Evolutionary conservation across 1,140 invertebrate genomes (phyloP).

Genomic region (Drosophila santomea): DNA sequence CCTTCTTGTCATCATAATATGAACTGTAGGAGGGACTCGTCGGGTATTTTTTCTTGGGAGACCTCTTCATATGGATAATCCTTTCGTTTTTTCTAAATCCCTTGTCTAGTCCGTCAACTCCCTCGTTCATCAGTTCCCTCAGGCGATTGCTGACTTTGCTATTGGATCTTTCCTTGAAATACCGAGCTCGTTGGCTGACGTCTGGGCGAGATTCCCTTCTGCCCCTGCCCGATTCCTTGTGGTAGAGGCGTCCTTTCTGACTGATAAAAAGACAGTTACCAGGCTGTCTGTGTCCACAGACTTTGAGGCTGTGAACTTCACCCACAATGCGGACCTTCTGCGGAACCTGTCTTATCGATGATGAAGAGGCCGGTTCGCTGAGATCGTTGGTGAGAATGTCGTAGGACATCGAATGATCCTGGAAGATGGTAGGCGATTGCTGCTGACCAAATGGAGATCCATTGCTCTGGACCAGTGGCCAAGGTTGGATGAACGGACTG

Average conservation of each 20-base stretch:
- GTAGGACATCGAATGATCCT: slow-evolving; percentile 18
- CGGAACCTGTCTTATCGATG: background rate
- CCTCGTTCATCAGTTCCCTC: background rate
- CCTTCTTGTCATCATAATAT: background rate
- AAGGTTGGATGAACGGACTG: background rate
- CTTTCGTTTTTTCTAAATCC: too few species aligned
- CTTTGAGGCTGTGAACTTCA: background rate
- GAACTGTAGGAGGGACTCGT: background rate
- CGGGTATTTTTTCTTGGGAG: background rate
- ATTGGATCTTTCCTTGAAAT: background rate
- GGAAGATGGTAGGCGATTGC: background rate
- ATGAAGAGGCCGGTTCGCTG: background rate
- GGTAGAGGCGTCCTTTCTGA: background rate
- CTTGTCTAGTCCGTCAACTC: background rate
- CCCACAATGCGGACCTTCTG: background rate
- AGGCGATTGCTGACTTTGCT: background rate
- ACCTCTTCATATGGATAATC: background rate
- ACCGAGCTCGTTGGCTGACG: background rate
- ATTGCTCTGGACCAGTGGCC: background rate
- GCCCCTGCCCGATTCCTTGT: background rate
- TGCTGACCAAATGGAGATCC: background rate
- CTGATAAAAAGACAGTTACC: background rate
- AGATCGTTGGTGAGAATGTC: slow-evolving; percentile 35
- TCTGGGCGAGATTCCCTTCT: background rate
- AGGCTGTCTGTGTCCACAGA: background rate